phyloP scores from a whole-genome alignment of 2,888 invertebrate genomes.

The Plebejus melissa region DNA sequence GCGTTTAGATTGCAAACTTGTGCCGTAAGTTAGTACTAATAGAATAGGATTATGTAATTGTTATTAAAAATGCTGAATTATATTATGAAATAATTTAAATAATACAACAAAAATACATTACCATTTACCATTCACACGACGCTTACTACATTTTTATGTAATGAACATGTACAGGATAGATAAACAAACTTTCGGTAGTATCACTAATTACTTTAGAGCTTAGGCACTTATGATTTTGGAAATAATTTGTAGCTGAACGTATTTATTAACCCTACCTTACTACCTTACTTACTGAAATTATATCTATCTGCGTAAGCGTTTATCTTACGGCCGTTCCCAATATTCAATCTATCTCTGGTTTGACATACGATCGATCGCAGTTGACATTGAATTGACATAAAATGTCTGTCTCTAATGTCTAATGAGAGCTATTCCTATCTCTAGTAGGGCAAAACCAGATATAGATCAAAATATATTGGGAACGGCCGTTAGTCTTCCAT shows the following conservation, averaged over 20 bases:
- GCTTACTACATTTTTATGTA: slow-evolving; percentile 1
- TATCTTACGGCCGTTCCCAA: too few relatives aligned
- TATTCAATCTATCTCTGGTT: too few relatives aligned
- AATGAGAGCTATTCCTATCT: too few relatives aligned
- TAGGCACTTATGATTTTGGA: background rate
- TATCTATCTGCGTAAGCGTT: too few relatives aligned
- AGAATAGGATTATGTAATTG: background rate
- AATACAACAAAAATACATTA: slow-evolving; percentile 8
- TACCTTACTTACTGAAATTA: background rate
- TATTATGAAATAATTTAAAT: slow-evolving; percentile 6
- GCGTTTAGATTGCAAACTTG: slow-evolving; percentile 22
- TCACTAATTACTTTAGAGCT: background rate
- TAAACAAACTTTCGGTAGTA: background rate
- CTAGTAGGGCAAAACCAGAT: too few relatives aligned
- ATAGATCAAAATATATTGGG: too few relatives aligned
- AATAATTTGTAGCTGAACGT: background rate
- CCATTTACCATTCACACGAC: background rate
- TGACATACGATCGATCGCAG: too few relatives aligned
- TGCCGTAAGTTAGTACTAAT: slow-evolving; percentile 19
- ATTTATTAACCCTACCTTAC: background rate
- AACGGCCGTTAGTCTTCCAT: background rate
- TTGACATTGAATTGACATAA: too few relatives aligned
- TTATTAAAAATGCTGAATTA: background rate
- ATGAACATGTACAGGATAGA: slow-evolving; percentile 3
- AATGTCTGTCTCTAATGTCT: too few relatives aligned